Conservation (phyloP, 2,797 vertebrate species). For the Characodon lateralis region DNA sequence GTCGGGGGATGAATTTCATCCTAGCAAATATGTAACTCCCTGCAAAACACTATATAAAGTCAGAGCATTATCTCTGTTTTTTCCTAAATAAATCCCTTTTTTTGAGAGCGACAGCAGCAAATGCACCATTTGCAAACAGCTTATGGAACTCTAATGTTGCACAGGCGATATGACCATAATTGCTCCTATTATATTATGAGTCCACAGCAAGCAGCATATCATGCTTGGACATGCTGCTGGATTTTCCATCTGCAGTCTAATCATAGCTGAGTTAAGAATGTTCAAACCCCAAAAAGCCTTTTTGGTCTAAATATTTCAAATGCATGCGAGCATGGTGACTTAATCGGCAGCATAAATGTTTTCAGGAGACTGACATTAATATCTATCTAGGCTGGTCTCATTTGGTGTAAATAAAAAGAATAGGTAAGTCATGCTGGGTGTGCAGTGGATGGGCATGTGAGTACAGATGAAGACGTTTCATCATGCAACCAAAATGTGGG, state of each 20-base stretch:
- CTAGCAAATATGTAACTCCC: conserved; percentile 21
- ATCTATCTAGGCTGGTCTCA: conserved; percentile 46
- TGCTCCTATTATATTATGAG: conserved; percentile 32
- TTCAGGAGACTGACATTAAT: conserved; percentile 40
- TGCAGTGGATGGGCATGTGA: conserved; percentile 23
- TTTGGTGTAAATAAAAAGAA: conserved; percentile 47
- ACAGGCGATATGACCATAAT: conserved; percentile 25
- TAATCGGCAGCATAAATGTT: conserved; percentile 61
- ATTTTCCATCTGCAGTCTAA: conserved; percentile 60
- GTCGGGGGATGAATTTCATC: conserved; percentile 33
- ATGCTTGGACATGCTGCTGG: conserved; percentile 28
- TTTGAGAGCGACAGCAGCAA: conserved; percentile 20
- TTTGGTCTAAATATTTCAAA: conserved; percentile 70
- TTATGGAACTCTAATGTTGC: conserved; percentile 23
- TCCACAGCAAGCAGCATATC: conserved; percentile 45
- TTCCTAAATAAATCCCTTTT: conserved; percentile 41
- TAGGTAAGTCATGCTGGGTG: conserved; percentile 43
- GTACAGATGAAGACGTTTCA: conserved; percentile 56
- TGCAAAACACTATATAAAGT: conserved; percentile 18
- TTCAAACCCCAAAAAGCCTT: conserved; percentile 54
- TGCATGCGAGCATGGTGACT: conserved; percentile 34
- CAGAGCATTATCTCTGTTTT: conserved; percentile 16
- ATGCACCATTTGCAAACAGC: conserved; percentile 39
- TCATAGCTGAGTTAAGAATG: conserved; percentile 64
- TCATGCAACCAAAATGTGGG: conserved; percentile 42